Conservation (phyloP, 2,113 vertebrate genomes). For the Accipiter virgatus region DNA sequence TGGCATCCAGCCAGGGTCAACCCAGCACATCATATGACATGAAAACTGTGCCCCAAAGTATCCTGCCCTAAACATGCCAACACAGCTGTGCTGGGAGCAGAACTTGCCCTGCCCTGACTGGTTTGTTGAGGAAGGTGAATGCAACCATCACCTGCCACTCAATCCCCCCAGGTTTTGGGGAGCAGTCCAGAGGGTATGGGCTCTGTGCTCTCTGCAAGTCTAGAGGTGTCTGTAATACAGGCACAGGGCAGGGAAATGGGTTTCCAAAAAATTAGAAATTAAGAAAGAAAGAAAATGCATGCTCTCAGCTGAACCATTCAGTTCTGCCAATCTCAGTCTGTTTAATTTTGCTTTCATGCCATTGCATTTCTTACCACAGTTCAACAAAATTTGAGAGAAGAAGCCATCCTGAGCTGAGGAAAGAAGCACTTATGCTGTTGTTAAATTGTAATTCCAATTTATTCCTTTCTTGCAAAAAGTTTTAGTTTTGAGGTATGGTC, state of each 20-base stretch:
- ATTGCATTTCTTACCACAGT: not conserved
- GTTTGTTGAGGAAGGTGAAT: not conserved
- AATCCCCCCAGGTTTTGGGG: not conserved
- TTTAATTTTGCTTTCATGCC: not conserved
- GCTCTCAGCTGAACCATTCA: not conserved
- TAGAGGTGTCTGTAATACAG: not conserved
- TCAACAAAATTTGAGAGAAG: not conserved
- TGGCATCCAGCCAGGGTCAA: too few relatives aligned
- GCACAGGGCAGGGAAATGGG: not conserved
- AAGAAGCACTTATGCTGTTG: not conserved
- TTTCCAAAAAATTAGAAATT: not conserved
- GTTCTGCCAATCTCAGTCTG: not conserved
- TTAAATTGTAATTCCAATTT: not conserved
- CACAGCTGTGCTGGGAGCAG: not conserved
- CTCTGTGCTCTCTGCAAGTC: not conserved
- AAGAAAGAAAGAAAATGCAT: not conserved
- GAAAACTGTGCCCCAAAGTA: not conserved
- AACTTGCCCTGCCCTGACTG: not conserved
- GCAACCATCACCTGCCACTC: not conserved
- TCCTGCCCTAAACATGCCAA: not conserved
- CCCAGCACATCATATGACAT: not conserved
- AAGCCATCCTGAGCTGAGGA: not conserved
- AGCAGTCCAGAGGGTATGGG: too few relatives aligned
- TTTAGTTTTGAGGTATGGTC: not conserved
- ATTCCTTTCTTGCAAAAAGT: not conserved